Evolutionary conservation across 1,140 invertebrate species (phyloP).

Genomic region (Pachyrhynchus sulphureomaculatus): DNA sequence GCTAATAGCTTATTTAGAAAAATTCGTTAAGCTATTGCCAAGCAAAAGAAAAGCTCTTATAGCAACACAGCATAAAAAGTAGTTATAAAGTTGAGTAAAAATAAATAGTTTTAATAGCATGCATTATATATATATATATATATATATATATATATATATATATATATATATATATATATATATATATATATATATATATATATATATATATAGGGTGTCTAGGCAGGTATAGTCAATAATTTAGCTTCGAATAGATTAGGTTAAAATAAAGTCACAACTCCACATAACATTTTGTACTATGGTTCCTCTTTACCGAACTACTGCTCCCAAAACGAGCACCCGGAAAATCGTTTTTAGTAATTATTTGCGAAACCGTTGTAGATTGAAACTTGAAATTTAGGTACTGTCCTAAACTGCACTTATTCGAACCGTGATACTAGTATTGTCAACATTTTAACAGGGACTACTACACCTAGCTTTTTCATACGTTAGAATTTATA

Average conservation of each 20-base stretch:
- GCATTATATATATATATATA: not conserved
- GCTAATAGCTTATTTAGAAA: not conserved
- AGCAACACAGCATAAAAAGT: not conserved
- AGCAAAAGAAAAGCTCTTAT: not conserved
- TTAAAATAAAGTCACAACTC: too few relatives aligned
- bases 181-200: slow-evolving; percentile 7
- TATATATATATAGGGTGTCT: slow-evolving; percentile 3
- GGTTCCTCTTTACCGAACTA: too few relatives aligned
- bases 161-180: slow-evolving; percentile 7
- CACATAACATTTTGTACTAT: too few relatives aligned
- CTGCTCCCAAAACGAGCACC: too few relatives aligned
- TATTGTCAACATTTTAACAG: too few relatives aligned
- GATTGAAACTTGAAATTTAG: too few relatives aligned
- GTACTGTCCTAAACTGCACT: too few relatives aligned
- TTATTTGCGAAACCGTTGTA: too few relatives aligned
- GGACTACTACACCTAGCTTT: too few relatives aligned
- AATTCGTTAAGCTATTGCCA: not conserved
- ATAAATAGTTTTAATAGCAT: not conserved
- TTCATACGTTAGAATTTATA: too few relatives aligned
- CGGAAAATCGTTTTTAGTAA: too few relatives aligned
- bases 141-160: slow-evolving; percentile 16
- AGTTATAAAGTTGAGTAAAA: slow-evolving; percentile 1
- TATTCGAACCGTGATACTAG: too few relatives aligned
- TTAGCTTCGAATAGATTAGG: not conserved
- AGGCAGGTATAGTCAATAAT: not conserved